phyloP scores from a whole-genome alignment of 2,113 vertebrate genomes.

The Tetrax tetrax region DNA sequence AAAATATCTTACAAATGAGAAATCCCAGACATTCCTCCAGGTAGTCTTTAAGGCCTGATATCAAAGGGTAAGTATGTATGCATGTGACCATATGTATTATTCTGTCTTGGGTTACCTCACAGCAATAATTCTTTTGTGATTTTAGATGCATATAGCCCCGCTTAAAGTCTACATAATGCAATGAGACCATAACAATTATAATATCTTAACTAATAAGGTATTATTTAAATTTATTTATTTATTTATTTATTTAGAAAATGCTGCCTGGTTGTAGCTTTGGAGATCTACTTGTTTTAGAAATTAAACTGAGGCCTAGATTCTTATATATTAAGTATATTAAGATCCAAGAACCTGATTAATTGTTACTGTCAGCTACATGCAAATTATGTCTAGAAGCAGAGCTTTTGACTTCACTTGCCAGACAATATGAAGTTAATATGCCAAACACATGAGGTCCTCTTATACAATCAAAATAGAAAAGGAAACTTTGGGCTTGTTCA shows the following conservation, averaged over 20 bases:
- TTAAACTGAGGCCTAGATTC: neutral
- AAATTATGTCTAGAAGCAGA: conserved; percentile 30
- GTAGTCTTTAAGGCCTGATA: neutral
- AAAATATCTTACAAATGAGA: neutral
- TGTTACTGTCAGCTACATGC: conserved; percentile 16
- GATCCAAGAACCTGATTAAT: conserved; percentile 13
- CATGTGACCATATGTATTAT: neutral
- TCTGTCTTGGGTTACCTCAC: neutral
- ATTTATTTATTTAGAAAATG: neutral
- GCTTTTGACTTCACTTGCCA: neutral
- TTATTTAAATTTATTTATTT: neutral
- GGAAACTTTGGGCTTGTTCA: neutral
- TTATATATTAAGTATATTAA: conserved; percentile 2
- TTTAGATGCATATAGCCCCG: neutral
- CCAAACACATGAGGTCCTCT: neutral
- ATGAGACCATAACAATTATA: neutral
- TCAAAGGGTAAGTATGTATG: neutral
- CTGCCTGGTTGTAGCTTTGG: neutral
- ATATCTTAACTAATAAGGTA: neutral
- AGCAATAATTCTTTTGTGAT: neutral
- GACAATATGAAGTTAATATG: conserved; percentile 52
- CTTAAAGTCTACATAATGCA: neutral
- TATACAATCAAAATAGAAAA: conserved; percentile 14
- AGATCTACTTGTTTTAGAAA: conserved; percentile 2
- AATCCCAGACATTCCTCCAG: neutral